Evolutionary conservation across 2,113 vertebrate species (phyloP), one percentile per base, ranked within the genome.

Genomic region (Tympanuchus pallidicinctus): DNA sequence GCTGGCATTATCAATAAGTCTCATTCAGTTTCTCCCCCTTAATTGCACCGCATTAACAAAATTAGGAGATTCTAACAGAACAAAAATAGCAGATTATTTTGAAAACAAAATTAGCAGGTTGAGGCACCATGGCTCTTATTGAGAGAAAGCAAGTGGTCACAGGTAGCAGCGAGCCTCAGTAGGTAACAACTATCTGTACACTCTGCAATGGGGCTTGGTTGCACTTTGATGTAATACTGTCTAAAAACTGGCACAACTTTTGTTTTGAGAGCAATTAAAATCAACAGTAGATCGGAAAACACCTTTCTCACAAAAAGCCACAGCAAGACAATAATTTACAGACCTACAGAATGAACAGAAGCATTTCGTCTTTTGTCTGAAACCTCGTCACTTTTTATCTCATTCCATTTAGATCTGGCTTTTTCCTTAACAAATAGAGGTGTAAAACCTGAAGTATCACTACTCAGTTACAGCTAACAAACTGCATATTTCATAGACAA

Each of bases 241-340:
- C 95, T 91, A 8, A 54, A 38, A 38, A 30, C 66, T 91, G 93
- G 73, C 76, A 74, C 61, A 48, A 47, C 13, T 90, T 95, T 91
- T 75, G 56, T 94, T 86, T 78, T 50, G 75, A 84, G 79, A 88
- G 82, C 79, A 91, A 94, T 94, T 96, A 94, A 93, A 90, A 91
- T 75, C 93, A 81, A 82, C 52, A 77, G 50, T 36, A 64, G 65
- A 43, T 57, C 0, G 0, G 54, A 69, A 93, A 80, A 13, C 47
- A 65, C n/a, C 24, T 30, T 78, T 86, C 82, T 89, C 15, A 69
- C 69, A 57, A 94, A 89, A 79, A 74, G 13, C 43, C 18, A 14
- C 32, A 63, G 80, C 65, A 75, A 72, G 69, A 60, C 36, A 92
- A 63, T 82, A 72, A 86, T 84, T 90, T 81, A 59, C 76, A 90